Conservation (phyloP, 2,113 vertebrate genomes). For the Lagopus leucura region DNA sequence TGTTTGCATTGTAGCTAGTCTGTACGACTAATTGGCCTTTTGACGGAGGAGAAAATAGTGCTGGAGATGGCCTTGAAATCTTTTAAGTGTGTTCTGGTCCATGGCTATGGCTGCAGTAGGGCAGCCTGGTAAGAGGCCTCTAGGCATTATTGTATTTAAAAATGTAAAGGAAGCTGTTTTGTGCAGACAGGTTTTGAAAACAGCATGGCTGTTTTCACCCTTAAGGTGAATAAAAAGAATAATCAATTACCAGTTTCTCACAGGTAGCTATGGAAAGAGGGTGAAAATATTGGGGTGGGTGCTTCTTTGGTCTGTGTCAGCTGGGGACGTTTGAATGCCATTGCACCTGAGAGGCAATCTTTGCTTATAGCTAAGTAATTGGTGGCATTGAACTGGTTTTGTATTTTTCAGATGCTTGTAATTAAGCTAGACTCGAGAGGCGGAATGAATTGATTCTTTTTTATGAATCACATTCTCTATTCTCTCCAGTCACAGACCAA, state of each 20-base stretch:
- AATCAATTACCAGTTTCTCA: background rate
- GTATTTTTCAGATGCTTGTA: background rate
- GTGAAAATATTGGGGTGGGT: background rate
- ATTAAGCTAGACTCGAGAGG: background rate
- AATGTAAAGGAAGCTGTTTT: background rate
- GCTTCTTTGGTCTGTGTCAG: background rate
- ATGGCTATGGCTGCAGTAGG: background rate
- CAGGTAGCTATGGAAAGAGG: background rate
- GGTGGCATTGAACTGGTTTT: background rate
- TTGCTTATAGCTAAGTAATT: background rate
- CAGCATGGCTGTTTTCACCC: no score
- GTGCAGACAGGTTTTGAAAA: background rate
- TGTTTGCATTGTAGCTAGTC: background rate
- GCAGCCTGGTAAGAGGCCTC: background rate
- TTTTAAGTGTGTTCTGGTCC: background rate
- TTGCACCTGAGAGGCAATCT: background rate
- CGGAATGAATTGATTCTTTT: background rate
- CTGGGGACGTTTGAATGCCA: background rate
- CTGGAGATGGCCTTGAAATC: background rate
- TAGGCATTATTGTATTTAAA: background rate
- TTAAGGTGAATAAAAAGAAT: no score
- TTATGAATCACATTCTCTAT: background rate
- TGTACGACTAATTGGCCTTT: background rate
- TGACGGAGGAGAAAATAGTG: background rate
- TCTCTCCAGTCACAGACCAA: background rate